These are phyloP conservation scores for Gambelia wislizenii DNA, from an alignment of 2,797 vertebrate genomes.

Conservation along the genomic window DNA sequence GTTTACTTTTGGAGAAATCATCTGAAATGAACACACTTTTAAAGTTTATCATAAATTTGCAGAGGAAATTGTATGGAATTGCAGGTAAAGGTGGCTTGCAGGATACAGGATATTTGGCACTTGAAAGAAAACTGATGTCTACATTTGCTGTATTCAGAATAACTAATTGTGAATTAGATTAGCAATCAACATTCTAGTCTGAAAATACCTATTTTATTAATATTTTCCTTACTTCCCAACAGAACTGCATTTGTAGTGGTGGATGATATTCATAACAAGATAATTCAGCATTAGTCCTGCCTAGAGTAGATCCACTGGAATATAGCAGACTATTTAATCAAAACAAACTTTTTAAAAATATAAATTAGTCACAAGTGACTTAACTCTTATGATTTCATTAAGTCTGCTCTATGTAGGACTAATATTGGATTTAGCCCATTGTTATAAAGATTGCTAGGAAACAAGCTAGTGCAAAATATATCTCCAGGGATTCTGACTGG, in stretches of 20 bases:
- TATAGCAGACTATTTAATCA: neutral
- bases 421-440: neutral
- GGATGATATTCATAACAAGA: neutral
- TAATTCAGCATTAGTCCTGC: neutral
- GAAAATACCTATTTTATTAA: neutral
- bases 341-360: too few species aligned
- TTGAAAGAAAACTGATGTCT: neutral
- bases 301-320: neutral
- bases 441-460: neutral
- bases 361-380: too few species aligned
- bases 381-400: too few species aligned
- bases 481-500: neutral
- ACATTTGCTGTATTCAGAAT: neutral
- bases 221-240: neutral
- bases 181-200: neutral
- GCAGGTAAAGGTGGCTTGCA: neutral
- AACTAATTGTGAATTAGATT: neutral
- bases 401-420: neutral
- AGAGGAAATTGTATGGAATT: neutral
- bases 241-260: neutral
- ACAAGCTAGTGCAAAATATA: neutral
- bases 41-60: neutral
- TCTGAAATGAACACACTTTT: neutral
- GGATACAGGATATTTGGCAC: neutral
- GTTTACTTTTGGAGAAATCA: neutral